Evolutionary conservation across 2,797 vertebrate genomes (phyloP), one percentile per base, ranked within the genome.

Genomic region (Poliocrania exsul): DNA sequence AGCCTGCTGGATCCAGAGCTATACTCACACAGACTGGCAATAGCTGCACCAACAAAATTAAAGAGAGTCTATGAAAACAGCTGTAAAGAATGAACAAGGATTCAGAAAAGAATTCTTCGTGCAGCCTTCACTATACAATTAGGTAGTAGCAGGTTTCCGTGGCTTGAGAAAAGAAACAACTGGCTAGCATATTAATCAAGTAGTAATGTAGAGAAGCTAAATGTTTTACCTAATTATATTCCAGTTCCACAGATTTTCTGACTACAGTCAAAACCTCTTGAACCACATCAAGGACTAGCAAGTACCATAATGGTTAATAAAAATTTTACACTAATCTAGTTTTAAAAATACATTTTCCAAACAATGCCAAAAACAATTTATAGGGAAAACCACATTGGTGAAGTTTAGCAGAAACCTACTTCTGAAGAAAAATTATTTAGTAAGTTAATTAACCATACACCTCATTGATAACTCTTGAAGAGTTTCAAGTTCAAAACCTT

Each of bases 401-500:
- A 67, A 57, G 12, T 38, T 61, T 28, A 84, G 28, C 16, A 33
- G 8, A 64, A 91, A 17, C 24, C 66, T 67, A 77, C 70, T 51
- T 54, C n/a, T 12, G 8, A 75, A 16, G 4, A 79, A 84, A 79
- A 83, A 77, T 13, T 37, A 78, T 51, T 60, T 60, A 62, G 2
- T 33, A 77, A 64, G 15, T 49, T 74, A 60, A 87, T 70, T 64
- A 67, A 80, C n/a, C 6, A 5, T 19, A 78, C 9, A 81, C 7
- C 18, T 60, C 35, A 82, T 29, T 62, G 51, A 26, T 49, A 73
- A 84, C 8, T n/a, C 25, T 35, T 24, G n/a, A 18, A 73, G 21
- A 82, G 79, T 88, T n/a, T 71, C 24, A 91, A 93, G 91, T 74
- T 83, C 89, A 93, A 88, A 72, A 87, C n/a, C 38, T 86, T 80